Base-by-base conservation (phyloP, 2,888 invertebrate species). In the Tachina fera region DNA sequence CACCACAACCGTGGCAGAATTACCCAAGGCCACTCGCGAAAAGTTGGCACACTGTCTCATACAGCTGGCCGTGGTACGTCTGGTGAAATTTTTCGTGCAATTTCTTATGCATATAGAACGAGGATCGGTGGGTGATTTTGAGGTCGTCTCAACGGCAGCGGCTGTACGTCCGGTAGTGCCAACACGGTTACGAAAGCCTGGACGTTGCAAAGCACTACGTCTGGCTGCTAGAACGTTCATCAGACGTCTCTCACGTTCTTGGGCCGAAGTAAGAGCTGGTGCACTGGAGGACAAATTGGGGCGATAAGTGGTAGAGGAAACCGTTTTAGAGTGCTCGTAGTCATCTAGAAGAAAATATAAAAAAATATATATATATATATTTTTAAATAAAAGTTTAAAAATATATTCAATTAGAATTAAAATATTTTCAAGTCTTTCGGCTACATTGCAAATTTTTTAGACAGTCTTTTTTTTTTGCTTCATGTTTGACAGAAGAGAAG, bases 181-280 rank as follows among this genome's bases (percentile, higher is more conserved):
- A 5, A 90, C 87, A 22, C 91, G 89, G 60, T 93, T 93, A 31
- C 94, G 92, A 87, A 94, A 93, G 60, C 94, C 93, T 43, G 94
- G 94, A 14, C 93, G 93, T 71, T 95, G 93, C 68, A 95, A 92
- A 76, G 95, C 95, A 56, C 94, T 93, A 70, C 96, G 93, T 43
- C 95, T 92, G 0, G 95, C 95, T 0, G 95, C 95, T 86, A 95
- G 92, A 65, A 95, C 91, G 10, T 94, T 94, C 91, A 94, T 93
- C 77, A 95, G 92, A 87, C 94, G 94, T 60, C 94, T 94, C 88
- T 95, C 94, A 47, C 95, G 90, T 79, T 91, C 91, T 76, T 91
- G 93, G 8, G 94, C 94, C 41, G 91, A 87, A 71, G 89, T 90
- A 4, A 76, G 83, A 16, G 63, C 87, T 6, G 90, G 88, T 16